A percentile compares a stretch with the other conserved stretches of the same genome.
These are phyloP conservation scores for Drosophila neonasuta DNA, from an alignment of 2,888 invertebrate species.

Conservation along the genomic window DNA sequence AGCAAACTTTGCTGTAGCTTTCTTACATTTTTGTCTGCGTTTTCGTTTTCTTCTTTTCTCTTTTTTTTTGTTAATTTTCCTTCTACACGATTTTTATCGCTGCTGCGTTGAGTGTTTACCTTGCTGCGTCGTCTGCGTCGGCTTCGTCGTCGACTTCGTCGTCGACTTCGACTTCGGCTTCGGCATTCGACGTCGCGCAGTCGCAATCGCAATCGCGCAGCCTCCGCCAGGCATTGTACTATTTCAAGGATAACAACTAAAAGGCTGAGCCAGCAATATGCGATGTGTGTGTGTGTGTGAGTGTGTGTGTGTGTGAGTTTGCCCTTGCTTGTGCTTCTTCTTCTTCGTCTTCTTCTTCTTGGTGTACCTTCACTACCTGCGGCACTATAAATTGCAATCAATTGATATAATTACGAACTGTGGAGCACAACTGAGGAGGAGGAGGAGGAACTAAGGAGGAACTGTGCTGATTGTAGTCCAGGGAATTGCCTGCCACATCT, in stretches of 20 bases:
- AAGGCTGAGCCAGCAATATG: conserved; percentile 7
- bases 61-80: conserved; percentile 40
- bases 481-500: conserved; percentile 38
- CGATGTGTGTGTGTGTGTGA: background rate
- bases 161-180: conserved; percentile 17
- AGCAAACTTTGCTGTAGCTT: background rate
- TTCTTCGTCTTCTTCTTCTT: too few species aligned
- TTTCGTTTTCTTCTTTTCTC: conserved; percentile 16
- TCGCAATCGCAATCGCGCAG: conserved; percentile 64
- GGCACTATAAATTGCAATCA: conserved; percentile 74
- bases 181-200: conserved; percentile 37
- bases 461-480: conserved; percentile 42
- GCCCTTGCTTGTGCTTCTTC: conserved; percentile 8
- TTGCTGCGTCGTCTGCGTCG: conserved; percentile 37
- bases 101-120: conserved; percentile 59
- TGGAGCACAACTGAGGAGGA: conserved; percentile 2
- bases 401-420: conserved; percentile 67
- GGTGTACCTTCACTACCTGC: conserved; percentile 29
- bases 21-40: conserved; percentile 16
- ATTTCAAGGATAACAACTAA: conserved; percentile 79
- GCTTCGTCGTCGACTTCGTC: too few species aligned
- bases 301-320: conserved; percentile 18
- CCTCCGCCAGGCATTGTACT: conserved; percentile 78
- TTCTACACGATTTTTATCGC: conserved; percentile 60
- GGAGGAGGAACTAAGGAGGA: background rate